Evolutionary conservation across 1,140 invertebrate species (phyloP).

Genomic region (Arion vulgaris): DNA sequence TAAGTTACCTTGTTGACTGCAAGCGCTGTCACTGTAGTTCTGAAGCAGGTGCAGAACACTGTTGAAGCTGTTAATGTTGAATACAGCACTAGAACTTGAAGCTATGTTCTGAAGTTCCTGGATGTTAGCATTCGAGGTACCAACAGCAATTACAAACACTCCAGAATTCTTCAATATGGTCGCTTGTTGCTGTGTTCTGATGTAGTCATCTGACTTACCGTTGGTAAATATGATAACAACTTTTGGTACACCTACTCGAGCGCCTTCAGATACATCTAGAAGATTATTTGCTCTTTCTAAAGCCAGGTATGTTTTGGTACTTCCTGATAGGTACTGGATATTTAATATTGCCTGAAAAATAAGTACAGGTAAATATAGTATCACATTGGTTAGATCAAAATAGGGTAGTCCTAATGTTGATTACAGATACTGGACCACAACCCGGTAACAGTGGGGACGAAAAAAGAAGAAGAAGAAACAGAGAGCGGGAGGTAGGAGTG

Average conservation of each 20-base stretch:
- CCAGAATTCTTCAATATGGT: neutral
- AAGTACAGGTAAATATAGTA: no score
- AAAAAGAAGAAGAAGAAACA: no score
- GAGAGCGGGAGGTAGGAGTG: no score
- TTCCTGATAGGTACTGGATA: neutral
- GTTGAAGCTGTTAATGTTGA: neutral
- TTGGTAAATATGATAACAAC: neutral
- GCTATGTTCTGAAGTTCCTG: neutral
- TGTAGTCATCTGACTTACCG: neutral
- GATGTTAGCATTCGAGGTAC: neutral
- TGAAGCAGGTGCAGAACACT: neutral
- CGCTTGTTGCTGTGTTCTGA: neutral
- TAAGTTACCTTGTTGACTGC: neutral
- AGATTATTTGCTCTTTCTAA: neutral
- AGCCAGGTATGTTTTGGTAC: neutral
- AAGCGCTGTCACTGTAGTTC: neutral
- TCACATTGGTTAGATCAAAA: no score
- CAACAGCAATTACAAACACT: neutral
- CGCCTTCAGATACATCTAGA: neutral
- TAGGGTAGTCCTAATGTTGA: no score
- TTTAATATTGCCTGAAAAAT: neutral
- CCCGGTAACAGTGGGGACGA: no score
- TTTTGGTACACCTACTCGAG: neutral
- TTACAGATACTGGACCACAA: no score
- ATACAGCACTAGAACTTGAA: neutral